A percentile compares a stretch with the other conserved stretches of the same genome.
Evolutionary conservation across 2,888 invertebrate genomes (phyloP).

Genomic region (Leucania comma): DNA sequence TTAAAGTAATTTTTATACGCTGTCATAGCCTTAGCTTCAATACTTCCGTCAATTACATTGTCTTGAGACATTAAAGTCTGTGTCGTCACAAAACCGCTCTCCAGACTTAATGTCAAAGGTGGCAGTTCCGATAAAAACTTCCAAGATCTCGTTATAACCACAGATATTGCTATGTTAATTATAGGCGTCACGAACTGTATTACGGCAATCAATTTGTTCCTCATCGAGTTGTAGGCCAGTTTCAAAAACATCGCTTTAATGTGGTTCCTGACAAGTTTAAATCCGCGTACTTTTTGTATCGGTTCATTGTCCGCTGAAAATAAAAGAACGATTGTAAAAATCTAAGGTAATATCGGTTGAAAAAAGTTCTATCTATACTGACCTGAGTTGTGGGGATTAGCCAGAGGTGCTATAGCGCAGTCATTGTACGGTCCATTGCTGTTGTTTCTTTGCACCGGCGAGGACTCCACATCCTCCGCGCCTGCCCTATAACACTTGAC

Average conservation of each 20-base stretch:
- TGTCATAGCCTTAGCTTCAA: constrained; percentile 76
- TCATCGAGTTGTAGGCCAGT: constrained; percentile 80
- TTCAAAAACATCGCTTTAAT: constrained; percentile 88
- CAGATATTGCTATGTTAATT: constrained; percentile 85
- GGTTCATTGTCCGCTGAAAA: constrained; percentile 79
- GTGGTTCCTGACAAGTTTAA: constrained; percentile 82
- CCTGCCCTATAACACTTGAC: constrained; percentile 77
- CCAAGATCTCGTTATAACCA: constrained; percentile 85
- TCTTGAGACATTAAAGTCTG: constrained; percentile 80
- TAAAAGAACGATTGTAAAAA: constrained; percentile 21
- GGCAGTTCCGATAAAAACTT: constrained; percentile 90
- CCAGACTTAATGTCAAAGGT: constrained; percentile 89
- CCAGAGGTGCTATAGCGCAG: constrained; percentile 73
- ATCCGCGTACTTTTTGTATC: constrained; percentile 82
- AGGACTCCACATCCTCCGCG: constrained; percentile 76
- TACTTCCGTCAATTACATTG: constrained; percentile 72
- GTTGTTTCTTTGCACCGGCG: constrained; percentile 65
- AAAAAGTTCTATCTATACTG: constrained; percentile 30
- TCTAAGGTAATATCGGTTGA: no score
- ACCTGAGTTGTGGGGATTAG: constrained; percentile 65
- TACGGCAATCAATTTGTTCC: constrained; percentile 82
- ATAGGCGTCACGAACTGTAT: constrained; percentile 87
- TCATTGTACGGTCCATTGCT: constrained; percentile 66
- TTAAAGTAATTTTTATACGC: constrained; percentile 83
- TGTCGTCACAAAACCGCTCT: constrained; percentile 81